Conservation (phyloP, 2,797 vertebrate species). For the Sternotherus odoratus region DNA sequence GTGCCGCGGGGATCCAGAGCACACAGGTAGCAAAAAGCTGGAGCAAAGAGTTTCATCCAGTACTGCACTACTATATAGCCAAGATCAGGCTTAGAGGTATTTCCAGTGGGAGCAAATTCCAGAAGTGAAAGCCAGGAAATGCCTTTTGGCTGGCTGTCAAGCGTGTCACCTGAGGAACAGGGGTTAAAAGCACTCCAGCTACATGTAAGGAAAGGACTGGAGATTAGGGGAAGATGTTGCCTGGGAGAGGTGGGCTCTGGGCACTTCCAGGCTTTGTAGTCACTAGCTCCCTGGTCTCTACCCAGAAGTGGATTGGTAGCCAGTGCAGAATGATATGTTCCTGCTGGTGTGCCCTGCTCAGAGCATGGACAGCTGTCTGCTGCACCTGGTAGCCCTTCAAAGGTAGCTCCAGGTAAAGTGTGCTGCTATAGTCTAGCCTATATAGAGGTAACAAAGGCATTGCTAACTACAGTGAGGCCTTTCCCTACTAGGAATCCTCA, state of each 20-base stretch:
- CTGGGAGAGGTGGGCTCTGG: background rate
- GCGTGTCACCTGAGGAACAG: background rate
- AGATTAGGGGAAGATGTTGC: background rate
- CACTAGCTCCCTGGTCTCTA: background rate
- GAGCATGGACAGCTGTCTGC: no score
- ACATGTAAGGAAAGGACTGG: background rate
- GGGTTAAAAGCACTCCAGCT: background rate
- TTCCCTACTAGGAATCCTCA: no score
- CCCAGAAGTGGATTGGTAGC: background rate
- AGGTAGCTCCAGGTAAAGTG: background rate
- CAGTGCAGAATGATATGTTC: background rate
- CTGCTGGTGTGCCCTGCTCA: background rate
- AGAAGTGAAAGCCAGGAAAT: background rate
- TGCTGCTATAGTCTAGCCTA: background rate
- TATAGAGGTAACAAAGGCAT: background rate
- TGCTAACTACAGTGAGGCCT: background rate
- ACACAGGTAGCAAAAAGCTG: background rate
- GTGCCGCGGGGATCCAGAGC: background rate
- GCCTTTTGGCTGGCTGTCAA: background rate
- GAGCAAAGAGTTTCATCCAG: background rate
- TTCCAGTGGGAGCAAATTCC: background rate
- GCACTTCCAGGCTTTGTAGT: background rate
- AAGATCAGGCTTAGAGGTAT: background rate
- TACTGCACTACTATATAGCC: background rate
- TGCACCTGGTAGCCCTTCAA: background rate